A percentile compares a stretch with the other conserved stretches of the same genome.
These are phyloP conservation scores for Sander vitreus DNA, from an alignment of 2,113 vertebrate genomes.

Conservation along the genomic window DNA sequence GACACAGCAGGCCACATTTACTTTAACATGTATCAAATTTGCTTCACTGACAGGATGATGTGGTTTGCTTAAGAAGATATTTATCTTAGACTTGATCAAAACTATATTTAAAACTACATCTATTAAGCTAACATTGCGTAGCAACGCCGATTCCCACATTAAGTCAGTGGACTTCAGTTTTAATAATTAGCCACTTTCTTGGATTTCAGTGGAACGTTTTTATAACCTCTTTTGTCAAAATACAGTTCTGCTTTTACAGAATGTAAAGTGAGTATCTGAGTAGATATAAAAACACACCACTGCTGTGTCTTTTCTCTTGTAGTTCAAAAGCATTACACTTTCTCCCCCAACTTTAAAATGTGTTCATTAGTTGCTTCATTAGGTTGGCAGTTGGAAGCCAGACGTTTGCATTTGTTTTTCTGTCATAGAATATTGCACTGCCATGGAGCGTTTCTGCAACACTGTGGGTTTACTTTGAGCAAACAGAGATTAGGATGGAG, in stretches of 20 bases:
- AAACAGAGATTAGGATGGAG: conserved; percentile 7
- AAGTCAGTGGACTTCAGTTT: neutral
- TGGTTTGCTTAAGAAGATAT: neutral
- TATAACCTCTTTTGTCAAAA: neutral
- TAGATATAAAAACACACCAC: neutral
- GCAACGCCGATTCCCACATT: no score
- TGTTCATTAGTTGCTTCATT: conserved; percentile 41
- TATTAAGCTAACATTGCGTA: neutral
- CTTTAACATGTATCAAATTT: neutral
- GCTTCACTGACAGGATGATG: neutral
- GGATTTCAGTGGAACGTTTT: neutral
- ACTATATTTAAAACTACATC: no score
- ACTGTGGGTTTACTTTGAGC: conserved; percentile 7
- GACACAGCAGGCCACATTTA: neutral
- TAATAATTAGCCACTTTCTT: neutral
- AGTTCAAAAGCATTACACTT: neutral
- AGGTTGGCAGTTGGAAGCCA: neutral
- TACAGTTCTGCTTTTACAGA: neutral
- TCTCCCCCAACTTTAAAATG: neutral
- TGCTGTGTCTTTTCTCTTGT: neutral
- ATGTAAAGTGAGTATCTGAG: neutral
- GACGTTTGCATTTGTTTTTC: conserved; percentile 16
- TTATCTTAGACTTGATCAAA: neutral
- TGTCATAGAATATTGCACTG: conserved; percentile 2
- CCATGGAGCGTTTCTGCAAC: neutral